Evolutionary conservation across 2,113 vertebrate genomes (phyloP).

Genomic region (Lophura nycthemera): DNA sequence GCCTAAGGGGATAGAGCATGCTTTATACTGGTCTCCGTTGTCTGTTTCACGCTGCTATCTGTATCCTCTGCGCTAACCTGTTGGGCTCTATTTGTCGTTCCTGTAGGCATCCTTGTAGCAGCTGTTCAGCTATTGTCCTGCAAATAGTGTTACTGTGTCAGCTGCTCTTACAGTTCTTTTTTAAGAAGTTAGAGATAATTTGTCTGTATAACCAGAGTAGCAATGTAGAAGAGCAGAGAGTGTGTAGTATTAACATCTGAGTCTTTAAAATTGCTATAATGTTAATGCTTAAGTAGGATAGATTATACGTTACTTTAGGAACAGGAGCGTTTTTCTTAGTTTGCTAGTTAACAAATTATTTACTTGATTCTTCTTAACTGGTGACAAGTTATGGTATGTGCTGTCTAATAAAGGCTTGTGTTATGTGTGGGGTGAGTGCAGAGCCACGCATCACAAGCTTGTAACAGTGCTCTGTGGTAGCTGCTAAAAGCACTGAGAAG

Average conservation of each 20-base stretch:
- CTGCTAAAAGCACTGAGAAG: background rate
- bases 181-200: background rate
- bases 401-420: background rate
- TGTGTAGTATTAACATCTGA: background rate
- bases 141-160: background rate
- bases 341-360: background rate
- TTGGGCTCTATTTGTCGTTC: background rate
- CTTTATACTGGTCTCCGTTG: background rate
- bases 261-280: background rate
- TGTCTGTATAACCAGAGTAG: background rate
- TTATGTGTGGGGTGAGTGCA: background rate
- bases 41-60: background rate
- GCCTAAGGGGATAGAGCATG: background rate
- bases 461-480: background rate
- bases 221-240: background rate
- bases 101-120: background rate
- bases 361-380: background rate
- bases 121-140: background rate
- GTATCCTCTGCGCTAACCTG: background rate
- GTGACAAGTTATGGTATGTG: background rate
- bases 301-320: background rate
- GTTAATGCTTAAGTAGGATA: background rate
- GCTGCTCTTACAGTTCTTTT: background rate
- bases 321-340: background rate
- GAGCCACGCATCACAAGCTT: background rate